Evolutionary conservation across 2,113 vertebrate genomes (phyloP).

Genomic region (Elgaria multicarinata): DNA sequence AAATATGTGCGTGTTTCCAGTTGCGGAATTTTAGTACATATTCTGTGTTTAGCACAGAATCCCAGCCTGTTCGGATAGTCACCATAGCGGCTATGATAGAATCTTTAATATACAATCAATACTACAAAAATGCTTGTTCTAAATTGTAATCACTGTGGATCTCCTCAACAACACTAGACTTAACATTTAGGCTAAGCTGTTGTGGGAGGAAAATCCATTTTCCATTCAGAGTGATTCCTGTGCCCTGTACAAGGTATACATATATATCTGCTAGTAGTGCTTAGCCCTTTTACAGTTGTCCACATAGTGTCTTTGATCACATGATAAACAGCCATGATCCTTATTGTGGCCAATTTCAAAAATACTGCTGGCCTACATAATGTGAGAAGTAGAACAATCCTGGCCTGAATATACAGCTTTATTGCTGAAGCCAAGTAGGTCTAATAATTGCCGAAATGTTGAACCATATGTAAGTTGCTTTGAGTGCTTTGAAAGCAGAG

Average conservation of each 20-base stretch:
- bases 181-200: too few species aligned
- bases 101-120: too few species aligned
- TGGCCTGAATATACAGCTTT: neutral
- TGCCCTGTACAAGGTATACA: neutral
- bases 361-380: too few species aligned
- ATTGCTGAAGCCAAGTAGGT: neutral
- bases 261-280: neutral
- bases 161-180: too few species aligned
- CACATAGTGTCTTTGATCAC: neutral
- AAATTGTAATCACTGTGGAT: too few species aligned
- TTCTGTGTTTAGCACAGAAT: too few species aligned
- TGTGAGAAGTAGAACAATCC: neutral
- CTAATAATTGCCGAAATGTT: neutral
- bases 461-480: neutral
- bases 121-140: too few species aligned
- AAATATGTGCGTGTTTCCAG: too few species aligned
- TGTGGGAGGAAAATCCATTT: neutral
- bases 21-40: too few species aligned
- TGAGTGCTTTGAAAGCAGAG: neutral
- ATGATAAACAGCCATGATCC: neutral
- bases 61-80: too few species aligned
- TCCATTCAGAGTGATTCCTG: neutral
- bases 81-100: too few species aligned
- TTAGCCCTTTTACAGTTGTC: neutral
- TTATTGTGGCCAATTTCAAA: neutral